Base-by-base conservation (phyloP, 2,113 vertebrate species). In the Tretioscincus oriximinensis region DNA sequence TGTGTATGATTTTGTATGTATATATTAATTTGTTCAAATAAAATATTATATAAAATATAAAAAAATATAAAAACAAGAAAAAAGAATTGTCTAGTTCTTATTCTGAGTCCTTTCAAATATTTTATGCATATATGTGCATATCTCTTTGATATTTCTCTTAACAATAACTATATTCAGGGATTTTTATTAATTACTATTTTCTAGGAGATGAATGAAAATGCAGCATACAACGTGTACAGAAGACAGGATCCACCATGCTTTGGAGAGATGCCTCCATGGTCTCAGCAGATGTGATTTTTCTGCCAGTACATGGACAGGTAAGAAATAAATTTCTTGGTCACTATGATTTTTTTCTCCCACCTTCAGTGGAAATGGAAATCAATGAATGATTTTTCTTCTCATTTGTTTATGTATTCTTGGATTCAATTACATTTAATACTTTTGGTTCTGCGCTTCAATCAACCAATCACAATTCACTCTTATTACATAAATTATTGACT, bases 221-320 rank as follows among this genome's bases (percentile, higher is more conserved):
- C 97, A 98, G 96, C 94, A 98, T 94, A 99, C 98, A 29, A 96
- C 98, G 1, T 99, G 98, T 92, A 99, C 98, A 0, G 98, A 99
- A 96, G 98, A 99, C 95, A 96, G 98, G 87, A 99, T 99, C 95
- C 96, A 97, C 93, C 98, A 99, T 0, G 97, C 97, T 5, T 88
- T 99, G 95, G 97, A 99, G 76, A 92, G 97, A 79, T 99, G 98
- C 78, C 94, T 99, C 51, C 97, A 98, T 0, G 97, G 98, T 12
- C 96, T 99, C 78, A 95, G 95, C 82, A 92, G 92, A 75, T 95
- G 90, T 31, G 91, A 93, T 7, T 87, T 83, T 35, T 93, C 96
- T 26, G 78, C 92, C 1, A 95, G 96, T 49, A 95, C 95, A 91
- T 98, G 98, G 98, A 97, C 97, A 69, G 97, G 98, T 99, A 92